These are phyloP conservation scores for Ceratosolen solmsi DNA, from an alignment of 1,140 invertebrate species.

Conservation along the genomic window DNA sequence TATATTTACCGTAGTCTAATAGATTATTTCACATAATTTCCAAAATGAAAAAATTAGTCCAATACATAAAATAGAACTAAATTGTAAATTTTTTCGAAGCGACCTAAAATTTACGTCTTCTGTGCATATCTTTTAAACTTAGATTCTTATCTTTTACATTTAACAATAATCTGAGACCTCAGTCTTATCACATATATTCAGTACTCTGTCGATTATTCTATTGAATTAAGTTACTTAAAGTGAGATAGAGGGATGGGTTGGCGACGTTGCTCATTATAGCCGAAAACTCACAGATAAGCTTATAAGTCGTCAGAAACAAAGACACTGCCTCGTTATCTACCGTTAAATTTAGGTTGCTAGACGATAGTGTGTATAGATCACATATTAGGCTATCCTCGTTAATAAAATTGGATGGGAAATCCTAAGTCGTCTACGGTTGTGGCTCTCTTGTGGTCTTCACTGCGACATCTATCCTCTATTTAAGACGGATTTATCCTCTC, in stretches of 20 bases:
- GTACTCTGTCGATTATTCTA: too few species aligned
- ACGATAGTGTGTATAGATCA: background rate
- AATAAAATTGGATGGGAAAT: constrained; percentile 47
- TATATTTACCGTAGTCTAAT: too few species aligned
- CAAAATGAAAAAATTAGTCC: too few species aligned
- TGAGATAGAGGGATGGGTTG: background rate
- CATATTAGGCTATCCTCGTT: constrained; percentile 29
- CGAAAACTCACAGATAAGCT: background rate
- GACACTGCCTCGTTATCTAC: background rate
- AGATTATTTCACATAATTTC: too few species aligned
- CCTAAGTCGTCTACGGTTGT: constrained; percentile 20
- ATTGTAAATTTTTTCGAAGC: too few species aligned
- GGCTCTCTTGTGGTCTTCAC: background rate
- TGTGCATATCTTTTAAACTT: too few species aligned
- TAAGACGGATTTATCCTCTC: constrained; percentile 60
- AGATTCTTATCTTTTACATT: too few species aligned
- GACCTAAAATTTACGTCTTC: too few species aligned
- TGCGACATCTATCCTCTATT: constrained; percentile 49
- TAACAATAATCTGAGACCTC: too few species aligned
- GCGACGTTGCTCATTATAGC: background rate
- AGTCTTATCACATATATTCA: too few species aligned
- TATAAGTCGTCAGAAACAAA: background rate
- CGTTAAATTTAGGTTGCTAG: background rate
- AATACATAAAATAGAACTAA: too few species aligned
- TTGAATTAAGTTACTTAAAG: too few species aligned